Base-by-base conservation (phyloP, 2,888 invertebrate species). In the Yponomeuta evonymella region DNA sequence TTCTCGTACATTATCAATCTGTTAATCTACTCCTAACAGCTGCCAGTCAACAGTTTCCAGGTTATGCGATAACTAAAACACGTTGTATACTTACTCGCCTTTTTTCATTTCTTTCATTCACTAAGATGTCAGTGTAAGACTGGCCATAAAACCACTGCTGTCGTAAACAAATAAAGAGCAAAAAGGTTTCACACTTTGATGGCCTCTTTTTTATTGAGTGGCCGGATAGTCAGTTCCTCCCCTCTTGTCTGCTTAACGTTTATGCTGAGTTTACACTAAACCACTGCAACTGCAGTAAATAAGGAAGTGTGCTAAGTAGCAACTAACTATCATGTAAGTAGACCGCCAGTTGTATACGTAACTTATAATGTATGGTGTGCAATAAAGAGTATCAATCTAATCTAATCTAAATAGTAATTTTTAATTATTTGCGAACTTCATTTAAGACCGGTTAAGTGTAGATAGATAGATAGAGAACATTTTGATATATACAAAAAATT, bases 81-180 rank as follows among this genome's bases (percentile, higher is more conserved):
- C 23, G 23, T 5, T 33, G 33, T 73, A 77, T 78, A 74, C 76
- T 76, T 75, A 72, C 73, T 74, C 74, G 73, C 75, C 67, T 67
- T 15, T 67, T 79, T 81, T 48, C n/a, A 1, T 79, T 79, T 81
- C 66, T 63, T 6, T 79, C 79, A 79, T 78, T 81, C 83, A 84
- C 85, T 75, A 83, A 85, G 85, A 84, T 84, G 81, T 84, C 81
- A 75, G 72, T 75, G 73, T 70, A 76, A 78, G 78, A 75, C 75
- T 81, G 79, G 81, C 81, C 81, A 79, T 77, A 79, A 79, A 80
- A 80, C 78, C 74, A 74, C 73, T 76, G 77, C 75, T 76, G 78
- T 72, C 72, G 78, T 79, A 81, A 84, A 82, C 80, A 81, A 75
- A 74, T 72, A 70, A 70, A 70, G 69, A 72, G 51, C 51, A 58